Percentiles rank a stretch among this genome's conserved stretches.
phyloP scores from a whole-genome alignment of 1,140 invertebrate genomes.

The Apis cerana region DNA sequence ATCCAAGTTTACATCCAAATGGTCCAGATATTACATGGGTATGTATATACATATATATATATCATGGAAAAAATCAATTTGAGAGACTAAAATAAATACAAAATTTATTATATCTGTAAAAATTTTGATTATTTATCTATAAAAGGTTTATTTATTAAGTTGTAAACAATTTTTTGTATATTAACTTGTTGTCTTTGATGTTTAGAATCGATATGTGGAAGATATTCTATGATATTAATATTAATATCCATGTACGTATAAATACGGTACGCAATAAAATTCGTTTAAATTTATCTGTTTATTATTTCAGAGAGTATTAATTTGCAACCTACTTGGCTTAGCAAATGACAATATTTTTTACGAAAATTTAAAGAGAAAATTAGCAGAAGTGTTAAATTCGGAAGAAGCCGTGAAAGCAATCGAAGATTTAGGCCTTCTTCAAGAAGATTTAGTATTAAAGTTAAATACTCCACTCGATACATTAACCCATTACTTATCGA shows the following conservation, averaged over 20 bases:
- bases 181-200: too few relatives aligned
- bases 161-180: too few relatives aligned
- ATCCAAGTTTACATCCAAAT: constrained; percentile 94
- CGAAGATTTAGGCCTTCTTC: constrained; percentile 93
- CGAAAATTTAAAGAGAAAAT: constrained; percentile 93
- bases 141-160: too few relatives aligned
- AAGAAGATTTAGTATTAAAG: constrained; percentile 92
- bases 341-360: constrained; percentile 94
- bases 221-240: too few relatives aligned
- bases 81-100: too few relatives aligned
- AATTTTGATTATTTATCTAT: too few relatives aligned
- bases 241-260: too few relatives aligned
- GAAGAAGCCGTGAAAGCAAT: constrained; percentile 86
- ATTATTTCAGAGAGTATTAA: constrained; percentile 87
- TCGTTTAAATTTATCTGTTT: not conserved
- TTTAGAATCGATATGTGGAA: too few relatives aligned
- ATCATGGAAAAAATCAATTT: too few relatives aligned
- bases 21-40: constrained; percentile 99
- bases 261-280: not conserved
- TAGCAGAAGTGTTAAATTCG: constrained; percentile 88
- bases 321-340: constrained; percentile 93
- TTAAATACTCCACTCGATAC: constrained; percentile 94
- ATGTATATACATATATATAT: constrained; percentile 43
- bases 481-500: constrained; percentile 93
- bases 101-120: too few relatives aligned